Percentiles rank a stretch among this genome's conserved stretches.
Conservation (phyloP, 2,113 vertebrate species). For the Mixornis gularis region DNA sequence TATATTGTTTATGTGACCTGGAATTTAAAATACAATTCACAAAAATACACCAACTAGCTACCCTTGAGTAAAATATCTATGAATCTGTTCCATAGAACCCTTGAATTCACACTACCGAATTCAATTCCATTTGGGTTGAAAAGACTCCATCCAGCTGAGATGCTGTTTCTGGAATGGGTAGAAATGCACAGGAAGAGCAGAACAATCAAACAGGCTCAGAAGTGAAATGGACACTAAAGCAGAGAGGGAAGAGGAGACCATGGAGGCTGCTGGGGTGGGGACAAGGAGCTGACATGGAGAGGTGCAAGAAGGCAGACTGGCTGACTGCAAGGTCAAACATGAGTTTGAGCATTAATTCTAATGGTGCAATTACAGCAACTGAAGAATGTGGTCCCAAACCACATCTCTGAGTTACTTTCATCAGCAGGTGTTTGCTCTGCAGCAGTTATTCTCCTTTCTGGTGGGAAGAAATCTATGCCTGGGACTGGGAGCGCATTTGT, state of each 20-base stretch:
- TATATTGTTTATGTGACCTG: not conserved
- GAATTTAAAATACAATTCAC: not conserved
- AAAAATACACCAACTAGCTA: not conserved
- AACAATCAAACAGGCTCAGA: not conserved
- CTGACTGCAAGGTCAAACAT: not conserved
- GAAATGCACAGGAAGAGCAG: not conserved
- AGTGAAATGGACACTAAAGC: not conserved
- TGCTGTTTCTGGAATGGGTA: not conserved
- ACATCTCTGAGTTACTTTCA: not conserved
- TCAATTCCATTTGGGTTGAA: not conserved
- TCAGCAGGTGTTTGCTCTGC: not conserved
- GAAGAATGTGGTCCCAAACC: not conserved
- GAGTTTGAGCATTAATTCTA: not conserved
- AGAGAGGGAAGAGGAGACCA: not conserved
- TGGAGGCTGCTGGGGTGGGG: not conserved
- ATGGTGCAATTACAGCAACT: accelerated
- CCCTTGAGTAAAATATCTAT: not conserved
- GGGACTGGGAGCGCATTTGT: not conserved
- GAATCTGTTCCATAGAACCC: not conserved
- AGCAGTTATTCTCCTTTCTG: not conserved
- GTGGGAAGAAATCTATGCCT: not conserved
- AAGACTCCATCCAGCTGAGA: not conserved
- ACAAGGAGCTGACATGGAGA: not conserved
- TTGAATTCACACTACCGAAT: not conserved
- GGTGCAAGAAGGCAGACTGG: not conserved